Evolutionary conservation across 2,797 vertebrate genomes (phyloP).

Genomic region (Urocyon cinereoargenteus): DNA sequence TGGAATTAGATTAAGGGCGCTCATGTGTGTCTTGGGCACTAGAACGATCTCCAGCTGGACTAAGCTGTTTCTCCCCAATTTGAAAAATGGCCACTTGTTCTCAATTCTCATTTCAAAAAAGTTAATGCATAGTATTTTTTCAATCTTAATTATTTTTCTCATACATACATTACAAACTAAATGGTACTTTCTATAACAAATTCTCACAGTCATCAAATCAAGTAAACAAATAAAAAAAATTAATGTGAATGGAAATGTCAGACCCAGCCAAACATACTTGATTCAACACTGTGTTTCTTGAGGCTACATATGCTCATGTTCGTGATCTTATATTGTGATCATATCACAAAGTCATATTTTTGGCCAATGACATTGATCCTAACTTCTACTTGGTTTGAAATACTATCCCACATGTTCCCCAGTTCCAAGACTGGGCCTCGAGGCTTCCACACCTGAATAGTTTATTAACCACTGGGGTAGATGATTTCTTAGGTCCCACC

Average conservation of each 20-base stretch:
- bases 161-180: accelerated
- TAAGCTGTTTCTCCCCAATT: background rate
- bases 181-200: background rate
- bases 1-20: background rate
- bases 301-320: no score
- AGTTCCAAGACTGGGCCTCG: background rate
- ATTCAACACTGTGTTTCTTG: background rate
- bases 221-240: background rate
- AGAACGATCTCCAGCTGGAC: background rate
- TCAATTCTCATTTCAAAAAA: background rate
- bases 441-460: no score
- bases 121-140: background rate
- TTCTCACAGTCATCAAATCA: no score
- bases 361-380: background rate
- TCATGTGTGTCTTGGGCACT: background rate
- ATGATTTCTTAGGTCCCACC: background rate
- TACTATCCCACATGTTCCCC: background rate
- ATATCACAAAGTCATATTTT: background rate
- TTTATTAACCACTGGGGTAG: background rate
- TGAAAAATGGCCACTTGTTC: background rate
- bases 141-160: background rate
- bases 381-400: background rate
- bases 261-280: background rate
- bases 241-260: background rate
- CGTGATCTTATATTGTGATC: background rate